These are phyloP conservation scores for Arge pagana DNA, from an alignment of 2,888 invertebrate genomes.

Conservation along the genomic window DNA sequence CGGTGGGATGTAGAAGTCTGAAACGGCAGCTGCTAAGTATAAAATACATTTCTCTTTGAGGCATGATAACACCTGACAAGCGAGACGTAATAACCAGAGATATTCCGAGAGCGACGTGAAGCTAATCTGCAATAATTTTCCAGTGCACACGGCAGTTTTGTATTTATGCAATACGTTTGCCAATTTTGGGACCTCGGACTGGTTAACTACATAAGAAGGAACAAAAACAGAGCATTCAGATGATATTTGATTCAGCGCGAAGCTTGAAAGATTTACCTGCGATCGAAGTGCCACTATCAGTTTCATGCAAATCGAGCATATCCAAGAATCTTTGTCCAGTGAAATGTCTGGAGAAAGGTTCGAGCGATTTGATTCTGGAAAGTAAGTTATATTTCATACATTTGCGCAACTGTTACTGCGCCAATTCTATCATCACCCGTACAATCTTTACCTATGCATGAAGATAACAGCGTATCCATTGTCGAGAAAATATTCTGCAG, in stretches of 20 bases:
- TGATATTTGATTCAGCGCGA: neutral
- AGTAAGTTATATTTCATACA: neutral
- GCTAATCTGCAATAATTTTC: constrained; percentile 74
- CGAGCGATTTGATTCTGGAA: constrained; percentile 79
- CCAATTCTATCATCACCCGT: no score
- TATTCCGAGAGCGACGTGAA: constrained; percentile 91
- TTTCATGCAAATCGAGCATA: constrained; percentile 72
- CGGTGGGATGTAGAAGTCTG: constrained; percentile 96
- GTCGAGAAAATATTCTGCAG: constrained; percentile 93
- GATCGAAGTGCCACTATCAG: constrained; percentile 69
- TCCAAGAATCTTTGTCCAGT: constrained; percentile 78
- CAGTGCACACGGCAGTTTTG: constrained; percentile 76
- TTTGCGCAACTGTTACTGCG: neutral
- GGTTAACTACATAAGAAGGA: neutral
- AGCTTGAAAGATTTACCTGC: constrained; percentile 59
- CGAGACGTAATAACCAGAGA: constrained; percentile 85
- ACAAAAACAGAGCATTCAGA: neutral
- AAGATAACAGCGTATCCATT: constrained; percentile 91
- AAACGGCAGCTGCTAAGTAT: constrained; percentile 98
- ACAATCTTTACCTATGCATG: constrained; percentile 79
- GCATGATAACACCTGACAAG: constrained; percentile 75
- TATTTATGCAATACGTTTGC: constrained; percentile 76
- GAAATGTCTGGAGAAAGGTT: constrained; percentile 91
- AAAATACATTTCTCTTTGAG: constrained; percentile 74
- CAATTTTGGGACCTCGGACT: constrained; percentile 73